Base-by-base conservation (phyloP, 92 coral and sea anemone species). In the Metridium senile region DNA sequence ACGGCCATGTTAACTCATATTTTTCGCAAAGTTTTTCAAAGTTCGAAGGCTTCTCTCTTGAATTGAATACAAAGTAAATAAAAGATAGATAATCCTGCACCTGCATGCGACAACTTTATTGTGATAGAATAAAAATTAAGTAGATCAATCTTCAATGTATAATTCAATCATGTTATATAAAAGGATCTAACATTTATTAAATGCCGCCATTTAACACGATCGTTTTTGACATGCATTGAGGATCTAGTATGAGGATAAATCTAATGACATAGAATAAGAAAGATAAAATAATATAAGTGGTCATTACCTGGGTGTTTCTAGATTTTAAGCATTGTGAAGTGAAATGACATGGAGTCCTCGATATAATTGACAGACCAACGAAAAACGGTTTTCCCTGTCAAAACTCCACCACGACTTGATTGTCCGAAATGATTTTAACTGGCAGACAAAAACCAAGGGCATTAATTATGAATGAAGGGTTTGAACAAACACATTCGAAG, bases 391-490 rank as follows among this genome's bases (percentile, higher is more conserved):
- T 53, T 13, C 18, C 43, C 49, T 72, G 76, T 72, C 76, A 72
- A 72, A 72, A 72, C 76, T 72, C 65, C 64, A 53, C 64, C 65
- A 72, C 43, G 65, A 72, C 53, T n/a, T 45, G 65, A 54, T 72
- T 68, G 83, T 67, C 16, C 34, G 16, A 54, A 26, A 28, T 47
- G 72, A 27, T 53, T 54, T 66, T 78, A 49, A 57, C 75, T 49
- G 83, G 83, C 26, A 68, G 83, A 43, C 69, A 45, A 78, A 78
- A 70, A 47, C 49, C 68, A 56, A 57, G 22, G 75, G 54, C 23
- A 43, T 78, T 67, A 78, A 78, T 78, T 2, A 67, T 78, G 52
- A 56, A 78, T 78, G 68, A 78, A n/a, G 26, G 43, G 31, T 78
- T 58, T 66, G 52, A 54, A 58, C 68, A 78, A 78, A 78, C 83